Percentiles rank a stretch among this genome's conserved stretches.
phyloP scores from a whole-genome alignment of 2,113 vertebrate genomes.

The Helogale parvula region DNA sequence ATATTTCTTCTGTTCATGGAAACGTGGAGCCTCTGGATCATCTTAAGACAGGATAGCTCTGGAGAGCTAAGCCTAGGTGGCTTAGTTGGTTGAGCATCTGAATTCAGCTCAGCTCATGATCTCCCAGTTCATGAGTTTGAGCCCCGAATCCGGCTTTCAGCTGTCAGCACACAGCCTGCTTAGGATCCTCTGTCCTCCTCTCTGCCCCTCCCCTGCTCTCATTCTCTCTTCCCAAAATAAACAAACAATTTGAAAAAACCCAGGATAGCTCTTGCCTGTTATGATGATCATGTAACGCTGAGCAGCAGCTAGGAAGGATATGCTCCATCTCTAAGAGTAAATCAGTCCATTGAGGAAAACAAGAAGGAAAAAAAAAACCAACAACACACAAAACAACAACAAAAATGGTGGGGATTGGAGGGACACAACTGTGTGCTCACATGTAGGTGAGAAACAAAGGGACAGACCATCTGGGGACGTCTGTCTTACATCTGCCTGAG shows the following conservation, averaged over 20 bases:
- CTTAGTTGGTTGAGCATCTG: too few relatives aligned
- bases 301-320: not conserved
- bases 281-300: not conserved
- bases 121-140: too few relatives aligned
- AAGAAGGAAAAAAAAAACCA: not conserved
- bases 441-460: not conserved
- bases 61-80: too few relatives aligned
- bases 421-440: not conserved
- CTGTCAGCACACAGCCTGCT: too few relatives aligned
- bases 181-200: too few relatives aligned
- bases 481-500: not conserved
- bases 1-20: not conserved
- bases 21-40: not conserved
- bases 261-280: not conserved
- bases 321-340: not conserved
- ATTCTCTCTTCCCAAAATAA: too few relatives aligned
- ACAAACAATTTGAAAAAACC: too few relatives aligned
- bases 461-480: accelerated
- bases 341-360: not conserved
- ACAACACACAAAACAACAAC: too few relatives aligned
- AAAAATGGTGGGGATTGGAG: accelerated
- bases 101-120: too few relatives aligned
- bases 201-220: too few relatives aligned
- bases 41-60: not conserved
- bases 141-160: too few relatives aligned